Base-by-base conservation (phyloP, 1,140 invertebrate genomes). In the Carposina sasakii region DNA sequence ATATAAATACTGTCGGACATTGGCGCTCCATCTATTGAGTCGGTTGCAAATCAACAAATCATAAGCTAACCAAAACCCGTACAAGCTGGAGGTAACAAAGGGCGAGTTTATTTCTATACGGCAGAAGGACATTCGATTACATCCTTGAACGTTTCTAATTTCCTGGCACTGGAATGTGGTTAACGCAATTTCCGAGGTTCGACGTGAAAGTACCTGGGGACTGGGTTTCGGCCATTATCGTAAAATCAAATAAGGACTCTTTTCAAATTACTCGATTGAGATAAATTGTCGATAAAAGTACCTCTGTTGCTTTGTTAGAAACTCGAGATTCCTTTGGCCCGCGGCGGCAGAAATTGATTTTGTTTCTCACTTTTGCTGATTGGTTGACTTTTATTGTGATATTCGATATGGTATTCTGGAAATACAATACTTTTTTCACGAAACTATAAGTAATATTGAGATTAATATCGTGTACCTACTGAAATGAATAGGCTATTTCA, bases 91-190 rank as follows among this genome's bases (percentile, higher is more conserved):
- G 46, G 53, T 61, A 51, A 67, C 57, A 63, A 66, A 59, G 57
- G 52, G 49, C 49, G 54, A 57, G 59, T 69, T 70, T 70, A 71
- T 71, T 69, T 63, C 60, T 63, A 64, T 55, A 64, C 53, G 62
- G 62, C 60, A 64, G 63, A 65, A 59, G 61, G 67, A 78, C 67
- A 76, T 81, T 79, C 76, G 76, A 81, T 81, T 75, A 79, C 68
- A 76, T 65, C 70, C 67, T 70, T 68, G 63, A 79, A 74, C 74
- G 66, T 79, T 83, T 79, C 77, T 83, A 83, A 83, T 83, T 83
- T 83, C 79, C 79, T 81, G 79, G 65, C 75, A 64, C 63, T 67
- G 63, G 66, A 69, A 73, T 73, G 71, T 73, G 71, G 74, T 77
- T 81, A 78, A 76, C 74, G 63, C 73, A 81, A 83, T 83, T 81